Base-by-base conservation (phyloP, 1,140 invertebrate genomes). In the Bombus impatiens region DNA sequence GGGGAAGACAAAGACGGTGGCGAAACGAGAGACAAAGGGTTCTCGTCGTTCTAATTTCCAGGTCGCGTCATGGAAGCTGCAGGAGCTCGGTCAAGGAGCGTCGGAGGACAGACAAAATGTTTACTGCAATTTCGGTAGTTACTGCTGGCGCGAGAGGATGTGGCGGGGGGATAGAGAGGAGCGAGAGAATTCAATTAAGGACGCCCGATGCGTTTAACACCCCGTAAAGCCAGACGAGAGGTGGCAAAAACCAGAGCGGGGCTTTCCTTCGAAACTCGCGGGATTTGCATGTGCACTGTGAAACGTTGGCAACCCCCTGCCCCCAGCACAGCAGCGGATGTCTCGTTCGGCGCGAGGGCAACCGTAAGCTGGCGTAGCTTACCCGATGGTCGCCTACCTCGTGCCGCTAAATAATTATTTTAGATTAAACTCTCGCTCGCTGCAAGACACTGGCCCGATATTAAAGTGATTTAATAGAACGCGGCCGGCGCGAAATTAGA, bases 171-270 rank as follows among this genome's bases (percentile, higher is more conserved):
- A 53, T 22, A 22, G 47, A 22, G 18, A 53, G 47, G 47, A 65
- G 28, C 9, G 59, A 53, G 84, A 75, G 86, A 90, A 89, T 89
- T 90, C 89, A 83, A 89, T 90, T 89, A 90, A 89, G 78, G 74
- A 87, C 82, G 67, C 75, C 82, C 82, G 89, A 90, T 89, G 82
- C 88, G 68, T 89, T 89, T 87, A 89, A 87, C 82, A 86, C 68
- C 65, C 85, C 59, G 77, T 79, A 90, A 89, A 89, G 82, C 72
- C 78, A 78, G 75, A 81, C 59, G 82, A 82, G 86, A 84, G 70
- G 59, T 67, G 59, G 81, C 82, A 90, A 89, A 90, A 90, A 90
- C 80, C 53, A 77, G 42, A 42, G 59, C 53, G 47, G 32, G 32
- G 62, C 72, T 87, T 75, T 89, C 74, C 76, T 86, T 84, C 68